Evolutionary conservation across 2,888 invertebrate genomes (phyloP), one percentile per base, ranked within the genome.

Genomic region (Xanthia togata): DNA sequence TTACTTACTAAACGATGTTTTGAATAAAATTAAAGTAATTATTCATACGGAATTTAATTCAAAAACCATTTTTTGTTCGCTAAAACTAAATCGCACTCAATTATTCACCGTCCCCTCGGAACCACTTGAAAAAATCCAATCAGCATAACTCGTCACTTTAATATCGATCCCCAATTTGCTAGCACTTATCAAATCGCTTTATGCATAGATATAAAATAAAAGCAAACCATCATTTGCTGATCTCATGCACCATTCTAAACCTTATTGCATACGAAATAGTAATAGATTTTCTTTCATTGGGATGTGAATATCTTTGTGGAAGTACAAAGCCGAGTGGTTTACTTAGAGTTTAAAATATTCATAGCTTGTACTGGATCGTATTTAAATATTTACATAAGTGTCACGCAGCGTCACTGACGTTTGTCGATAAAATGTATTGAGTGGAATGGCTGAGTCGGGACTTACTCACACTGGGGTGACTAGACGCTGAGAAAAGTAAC

Each of bases 381-480:
- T 97, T 97, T 97, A 97, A 96, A 97, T 97, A 97, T 97, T 97
- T 96, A 96, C 97, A 96, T 96, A 97, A 97, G 96, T 96, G 96
- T 96, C 96, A 96, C 96, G 94, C 94, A 92, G 94, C 95, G 94
- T 93, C 93, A 92, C 94, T 95, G 96, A 96, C 96, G 94, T 94
- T 95, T 95, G 95, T 94, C 95, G 96, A 96, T 96, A 96, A 96
- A 94, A 93, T 93, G 94, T 94, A 94, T 94, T 94, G 96, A 94
- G 95, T 93, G 94, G 93, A 94, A 92, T 86, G 91, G 92, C 91
- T 92, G 93, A 93, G 90, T 92, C 90, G 88, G 90, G 89, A 90
- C 90, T 89, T 79, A 83, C 86, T 82, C 78, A 64, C 70, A 41
- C 76, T 79, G 86, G 88, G 88, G 88, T 82, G 86, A 70, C 84